phyloP scores from a whole-genome alignment of 92 coral and sea anemone genomes.

The Micromussa lordhowensis region DNA sequence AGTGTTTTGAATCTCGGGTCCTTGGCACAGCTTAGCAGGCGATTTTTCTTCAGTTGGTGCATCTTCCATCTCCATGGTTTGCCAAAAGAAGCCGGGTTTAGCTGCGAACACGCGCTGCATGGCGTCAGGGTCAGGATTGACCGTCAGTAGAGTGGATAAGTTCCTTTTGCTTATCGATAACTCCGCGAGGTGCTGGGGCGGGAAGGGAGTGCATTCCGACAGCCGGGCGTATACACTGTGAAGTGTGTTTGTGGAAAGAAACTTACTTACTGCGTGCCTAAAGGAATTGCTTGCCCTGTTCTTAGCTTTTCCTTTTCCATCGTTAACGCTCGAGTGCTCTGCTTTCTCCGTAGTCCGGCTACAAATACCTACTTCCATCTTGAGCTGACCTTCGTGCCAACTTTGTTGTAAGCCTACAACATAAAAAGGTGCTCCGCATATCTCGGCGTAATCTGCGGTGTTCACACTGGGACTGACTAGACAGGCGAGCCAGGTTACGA shows the following conservation, averaged over 20 bases:
- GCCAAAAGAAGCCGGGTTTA: slow-evolving; percentile 93
- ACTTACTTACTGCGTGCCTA: slow-evolving; percentile 81
- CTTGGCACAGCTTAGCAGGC: slow-evolving; percentile 40
- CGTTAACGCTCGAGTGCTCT: slow-evolving; percentile 15
- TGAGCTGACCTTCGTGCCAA: slow-evolving; percentile 92
- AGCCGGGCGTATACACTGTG: slow-evolving; percentile 72
- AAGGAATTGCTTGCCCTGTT: slow-evolving; percentile 69
- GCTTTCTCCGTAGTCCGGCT: slow-evolving; percentile 50
- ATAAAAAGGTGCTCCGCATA: slow-evolving; percentile 81
- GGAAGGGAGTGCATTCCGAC: slow-evolving; percentile 49
- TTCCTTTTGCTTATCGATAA: slow-evolving; percentile 65
- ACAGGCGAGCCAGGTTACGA: slow-evolving; percentile 89
- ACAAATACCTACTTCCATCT: slow-evolving; percentile 78
- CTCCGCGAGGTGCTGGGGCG: slow-evolving; percentile 41
- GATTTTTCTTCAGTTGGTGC: slow-evolving; percentile 25
- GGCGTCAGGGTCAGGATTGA: slow-evolving; percentile 89
- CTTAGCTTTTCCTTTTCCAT: slow-evolving; percentile 39
- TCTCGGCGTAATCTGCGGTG: slow-evolving; percentile 61
- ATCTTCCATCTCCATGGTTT: slow-evolving; percentile 75
- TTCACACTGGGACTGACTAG: slow-evolving; percentile 62
- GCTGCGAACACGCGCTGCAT: slow-evolving; percentile 86
- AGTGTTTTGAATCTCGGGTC: slow-evolving; percentile 76
- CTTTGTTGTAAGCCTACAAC: slow-evolving; percentile 91
- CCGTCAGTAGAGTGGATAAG: slow-evolving; percentile 72
- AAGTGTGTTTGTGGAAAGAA: slow-evolving; percentile 88